Conservation (phyloP, 92 coral and sea anemone genomes). For the Chrysogorgia sp. region DNA sequence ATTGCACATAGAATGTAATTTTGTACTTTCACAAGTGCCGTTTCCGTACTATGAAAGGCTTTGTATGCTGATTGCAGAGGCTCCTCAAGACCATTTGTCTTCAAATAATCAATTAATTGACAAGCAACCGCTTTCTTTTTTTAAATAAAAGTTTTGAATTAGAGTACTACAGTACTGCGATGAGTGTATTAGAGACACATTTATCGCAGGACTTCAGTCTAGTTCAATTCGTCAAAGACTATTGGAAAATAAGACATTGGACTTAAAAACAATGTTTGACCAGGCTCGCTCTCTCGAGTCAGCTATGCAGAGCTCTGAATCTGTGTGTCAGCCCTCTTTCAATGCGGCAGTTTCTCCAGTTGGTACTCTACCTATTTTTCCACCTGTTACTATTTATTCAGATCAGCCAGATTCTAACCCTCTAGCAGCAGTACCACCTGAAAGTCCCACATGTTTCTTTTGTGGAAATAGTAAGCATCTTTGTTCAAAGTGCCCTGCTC, state of each 20-base stretch:
- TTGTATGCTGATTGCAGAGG: too few species aligned
- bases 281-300: slow-evolving; percentile 45
- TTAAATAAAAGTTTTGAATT: too few species aligned
- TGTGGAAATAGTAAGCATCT: slow-evolving; percentile 63
- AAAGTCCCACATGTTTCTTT: slow-evolving; percentile 51
- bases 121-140: too few species aligned
- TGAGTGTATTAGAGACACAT: slow-evolving; percentile 48
- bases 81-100: too few species aligned
- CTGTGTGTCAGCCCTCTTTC: background rate
- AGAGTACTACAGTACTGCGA: too few species aligned
- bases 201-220: slow-evolving; percentile 54
- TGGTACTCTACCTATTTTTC: background rate
- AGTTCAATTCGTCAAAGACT: slow-evolving; percentile 43
- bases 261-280: slow-evolving; percentile 57
- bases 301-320: slow-evolving; percentile 48
- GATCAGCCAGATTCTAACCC: slow-evolving; percentile 12
- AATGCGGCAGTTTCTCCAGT: slow-evolving; percentile 38
- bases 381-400: background rate
- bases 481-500: slow-evolving; percentile 56
- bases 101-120: too few species aligned
- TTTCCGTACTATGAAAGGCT: too few species aligned
- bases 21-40: too few species aligned
- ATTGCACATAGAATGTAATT: too few species aligned
- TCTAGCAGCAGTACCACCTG: slow-evolving; percentile 44
- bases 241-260: slow-evolving; percentile 50